These are phyloP conservation scores for Pogoniulus pusillus DNA, from an alignment of 2,797 vertebrate species.

Conservation along the genomic window DNA sequence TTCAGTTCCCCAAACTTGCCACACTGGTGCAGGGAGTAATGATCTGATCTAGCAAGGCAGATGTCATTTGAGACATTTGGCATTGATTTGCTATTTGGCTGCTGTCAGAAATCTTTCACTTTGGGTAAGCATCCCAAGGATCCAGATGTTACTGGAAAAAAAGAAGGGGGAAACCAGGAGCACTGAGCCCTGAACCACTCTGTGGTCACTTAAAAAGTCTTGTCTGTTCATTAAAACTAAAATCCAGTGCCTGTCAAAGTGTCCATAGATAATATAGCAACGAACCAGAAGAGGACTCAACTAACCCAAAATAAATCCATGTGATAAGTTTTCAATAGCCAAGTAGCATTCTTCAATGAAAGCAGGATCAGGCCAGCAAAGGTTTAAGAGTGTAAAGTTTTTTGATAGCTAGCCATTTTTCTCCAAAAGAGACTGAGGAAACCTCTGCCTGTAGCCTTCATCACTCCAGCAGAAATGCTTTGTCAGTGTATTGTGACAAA, in stretches of 20 bases:
- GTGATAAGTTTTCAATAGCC: conserved; percentile 15
- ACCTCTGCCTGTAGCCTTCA: conserved; percentile 67
- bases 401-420: conserved; percentile 64
- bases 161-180: not conserved
- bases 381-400: conserved; percentile 45
- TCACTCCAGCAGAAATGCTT: conserved; percentile 46
- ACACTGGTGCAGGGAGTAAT: not conserved
- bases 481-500: conserved; percentile 65
- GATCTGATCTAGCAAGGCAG: not conserved
- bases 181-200: not conserved
- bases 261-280: not conserved
- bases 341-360: conserved; percentile 38
- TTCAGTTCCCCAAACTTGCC: not conserved
- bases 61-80: not conserved
- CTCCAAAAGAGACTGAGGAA: conserved; percentile 41
- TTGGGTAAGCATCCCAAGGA: not conserved
- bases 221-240: not conserved
- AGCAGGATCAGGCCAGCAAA: conserved; percentile 38
- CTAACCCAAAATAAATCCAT: conserved; percentile 25
- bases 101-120: not conserved
- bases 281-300: not conserved
- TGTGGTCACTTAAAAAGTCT: not conserved
- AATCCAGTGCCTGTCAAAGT: not conserved
- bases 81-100: not conserved
- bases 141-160: fast-evolving